Base-by-base conservation (phyloP, 2,113 vertebrate species). In the Pica pica region DNA sequence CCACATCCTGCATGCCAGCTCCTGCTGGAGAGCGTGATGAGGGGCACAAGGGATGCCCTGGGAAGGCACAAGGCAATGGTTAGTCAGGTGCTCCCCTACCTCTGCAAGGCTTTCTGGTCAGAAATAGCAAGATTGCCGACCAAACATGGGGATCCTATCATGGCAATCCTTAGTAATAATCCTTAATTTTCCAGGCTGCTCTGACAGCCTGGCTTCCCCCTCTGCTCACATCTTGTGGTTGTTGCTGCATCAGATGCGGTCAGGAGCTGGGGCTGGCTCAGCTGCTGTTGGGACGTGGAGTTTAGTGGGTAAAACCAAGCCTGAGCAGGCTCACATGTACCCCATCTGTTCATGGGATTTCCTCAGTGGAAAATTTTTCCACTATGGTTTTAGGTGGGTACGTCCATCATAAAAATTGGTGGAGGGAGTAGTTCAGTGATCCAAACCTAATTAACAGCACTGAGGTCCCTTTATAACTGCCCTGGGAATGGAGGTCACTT, bases 251-350 rank as follows among this genome's bases (percentile, higher is more conserved):
- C 1, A 3, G 83, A 59, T 74, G 65, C 1, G 3, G 53, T 19
- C 0, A 0, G 42, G 22, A 59, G 31, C 31, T 0, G 0, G 57
- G 59, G 49, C 44, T 90, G 75, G 39, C 76, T 73, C 1, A 0
- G 59, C 83, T 87, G 69, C 69, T 63, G 44, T 56, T 1, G 8
- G 69, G 65, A 69, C 1, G 0, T 4, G 2, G 52, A 28, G 11
- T 82, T 87, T 84, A 47, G 16, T 41, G 83, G 22, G 27, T 89
- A 37, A 74, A 82, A 80, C 33, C 46, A 41, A 80, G 53, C 37
- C 53, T 27, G 81, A 77, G 68, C 73, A 55, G 78, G 61, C 63
- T 79, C 56, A 31, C 8, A 4, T 27, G 46, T n/a, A 70, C n/a
- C 56, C 56, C 46, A 26, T 60, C 70, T 76, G 46, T 63, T 65